Conservation (phyloP, 1,140 invertebrate genomes). For the Octopus bimaculoides region DNA sequence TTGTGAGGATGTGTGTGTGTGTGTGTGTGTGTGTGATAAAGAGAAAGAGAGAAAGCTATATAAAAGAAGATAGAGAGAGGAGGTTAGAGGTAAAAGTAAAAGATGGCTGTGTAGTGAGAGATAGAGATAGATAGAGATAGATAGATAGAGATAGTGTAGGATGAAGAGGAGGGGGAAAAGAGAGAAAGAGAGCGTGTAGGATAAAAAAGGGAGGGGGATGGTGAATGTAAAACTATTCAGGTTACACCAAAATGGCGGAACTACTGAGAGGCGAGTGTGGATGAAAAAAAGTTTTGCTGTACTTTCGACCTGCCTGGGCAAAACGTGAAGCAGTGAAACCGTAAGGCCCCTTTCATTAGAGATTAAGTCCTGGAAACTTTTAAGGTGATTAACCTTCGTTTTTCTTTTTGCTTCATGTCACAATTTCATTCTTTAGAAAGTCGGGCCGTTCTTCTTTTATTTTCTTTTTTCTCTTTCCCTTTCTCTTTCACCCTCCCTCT, state of each 20-base stretch:
- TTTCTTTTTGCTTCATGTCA: background rate
- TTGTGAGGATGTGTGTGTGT: background rate
- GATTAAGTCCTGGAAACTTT: background rate
- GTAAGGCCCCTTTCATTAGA: background rate
- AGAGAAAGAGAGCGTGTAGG: background rate
- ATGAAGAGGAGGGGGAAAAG: background rate
- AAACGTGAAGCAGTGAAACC: background rate
- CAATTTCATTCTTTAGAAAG: background rate
- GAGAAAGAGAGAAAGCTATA: background rate
- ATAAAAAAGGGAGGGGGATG: background rate
- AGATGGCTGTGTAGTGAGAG: background rate
- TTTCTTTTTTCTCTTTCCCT: background rate
- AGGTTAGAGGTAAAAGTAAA: background rate
- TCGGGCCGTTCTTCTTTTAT: background rate
- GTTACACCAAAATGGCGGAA: background rate
- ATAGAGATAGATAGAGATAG: background rate
- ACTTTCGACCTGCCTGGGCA: constrained; percentile 1
- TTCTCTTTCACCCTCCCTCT: no score
- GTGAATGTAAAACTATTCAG: constrained; percentile 4
- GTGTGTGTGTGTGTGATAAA: background rate
- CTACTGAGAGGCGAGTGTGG: background rate
- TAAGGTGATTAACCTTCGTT: constrained; percentile 3
- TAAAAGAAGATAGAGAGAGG: background rate
- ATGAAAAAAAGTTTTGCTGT: background rate
- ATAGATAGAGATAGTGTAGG: background rate